These are phyloP conservation scores for Gallinago media DNA, from an alignment of 2,113 vertebrate genomes.

Conservation along the genomic window DNA sequence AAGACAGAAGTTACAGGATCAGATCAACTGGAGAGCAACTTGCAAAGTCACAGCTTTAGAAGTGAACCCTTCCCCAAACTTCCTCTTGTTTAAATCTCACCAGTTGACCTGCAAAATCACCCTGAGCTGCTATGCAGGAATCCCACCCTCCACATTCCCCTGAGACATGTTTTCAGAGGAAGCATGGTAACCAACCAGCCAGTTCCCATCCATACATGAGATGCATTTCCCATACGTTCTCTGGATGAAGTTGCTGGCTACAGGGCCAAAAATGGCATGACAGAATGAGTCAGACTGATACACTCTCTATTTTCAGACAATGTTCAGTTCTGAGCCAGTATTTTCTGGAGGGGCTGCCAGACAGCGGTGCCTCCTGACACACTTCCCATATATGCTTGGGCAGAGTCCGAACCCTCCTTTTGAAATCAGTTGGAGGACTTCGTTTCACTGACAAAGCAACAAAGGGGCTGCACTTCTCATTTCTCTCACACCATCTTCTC, in stretches of 20 bases:
- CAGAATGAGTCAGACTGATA: conserved; percentile 26
- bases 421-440: not conserved
- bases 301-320: conserved; percentile 57
- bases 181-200: not conserved
- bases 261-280: conserved; percentile 24
- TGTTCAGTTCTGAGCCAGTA: conserved; percentile 27
- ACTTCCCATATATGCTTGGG: not conserved
- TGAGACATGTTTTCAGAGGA: not conserved
- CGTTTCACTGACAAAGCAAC: not conserved
- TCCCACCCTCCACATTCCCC: not conserved
- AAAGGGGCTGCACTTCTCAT: not conserved
- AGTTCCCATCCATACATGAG: not conserved
- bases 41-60: not conserved
- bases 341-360: conserved; percentile 15
- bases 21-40: not conserved
- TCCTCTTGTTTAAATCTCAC: not conserved
- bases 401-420: not conserved
- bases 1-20: not conserved
- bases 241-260: not conserved
- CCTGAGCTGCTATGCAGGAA: not conserved
- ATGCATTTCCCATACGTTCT: not conserved
- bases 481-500: not conserved
- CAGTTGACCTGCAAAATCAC: not conserved
- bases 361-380: not conserved
- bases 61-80: not conserved